Base-by-base conservation (phyloP, 2,113 vertebrate genomes). In the Callipepla squamata region DNA sequence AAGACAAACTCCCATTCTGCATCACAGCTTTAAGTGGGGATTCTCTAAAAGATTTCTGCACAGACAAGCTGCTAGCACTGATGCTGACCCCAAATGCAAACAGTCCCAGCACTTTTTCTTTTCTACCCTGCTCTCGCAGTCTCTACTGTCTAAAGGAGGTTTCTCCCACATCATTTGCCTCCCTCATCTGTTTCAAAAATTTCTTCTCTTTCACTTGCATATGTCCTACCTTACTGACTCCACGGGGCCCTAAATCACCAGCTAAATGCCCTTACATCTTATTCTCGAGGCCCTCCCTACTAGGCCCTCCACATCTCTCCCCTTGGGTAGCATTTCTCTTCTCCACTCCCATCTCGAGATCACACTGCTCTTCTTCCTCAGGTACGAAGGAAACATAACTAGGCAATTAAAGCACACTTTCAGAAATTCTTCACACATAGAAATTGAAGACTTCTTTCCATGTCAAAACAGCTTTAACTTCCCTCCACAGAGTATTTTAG, bases 221-320 rank as follows among this genome's bases (percentile, higher is more conserved):
- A 4, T 0, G 4, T 9, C 25, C 9, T 26, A 6, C 16, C 42
- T 1, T 0, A 22, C 36, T 68, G n/a, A 26, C 36, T 69, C 34
- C 30, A 16, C 3, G 8, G 55, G 53, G 47, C 47, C 65, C 21
- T 7, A 18, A 30, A 13, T 15, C 21, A 38, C 14, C 16, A 51
- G 45, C 11, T 12, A 18, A 2, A n/a, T 38, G 25, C 9, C 30
- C 23, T 78, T 23, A 36, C 11, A 45, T 50, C 13, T 4, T 1
- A 2, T 3, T 3, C 6, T 11, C 13, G 14, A 17, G 6, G 40
- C 19, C 8, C 18, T 55, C 23, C n/a, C 8, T 2, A 3, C 36
- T 45, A n/a, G 4, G 36, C 40, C n/a, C 42, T 53, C 62, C 44
- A 45, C 7, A 13, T 44, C 14, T 20, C 15, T 42, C 53, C 9